Conservation (phyloP, 2,888 invertebrate species). For the Melinaea menophilus region DNA sequence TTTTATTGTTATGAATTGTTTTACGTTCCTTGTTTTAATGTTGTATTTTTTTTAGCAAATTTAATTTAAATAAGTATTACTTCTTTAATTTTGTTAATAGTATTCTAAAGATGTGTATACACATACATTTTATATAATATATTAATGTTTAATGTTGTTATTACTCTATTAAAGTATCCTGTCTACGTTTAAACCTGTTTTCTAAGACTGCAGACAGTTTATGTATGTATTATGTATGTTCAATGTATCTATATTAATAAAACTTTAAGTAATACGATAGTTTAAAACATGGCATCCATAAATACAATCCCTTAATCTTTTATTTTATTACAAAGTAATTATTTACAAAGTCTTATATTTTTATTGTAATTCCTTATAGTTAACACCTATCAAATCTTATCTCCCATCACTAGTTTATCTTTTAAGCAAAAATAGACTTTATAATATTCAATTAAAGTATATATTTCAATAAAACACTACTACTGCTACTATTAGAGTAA, state of each 20-base stretch:
- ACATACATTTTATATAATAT: too few species aligned
- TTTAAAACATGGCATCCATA: neutral
- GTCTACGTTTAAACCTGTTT: too few species aligned
- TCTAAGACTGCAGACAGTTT: too few species aligned
- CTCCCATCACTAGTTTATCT: conserved; percentile 12
- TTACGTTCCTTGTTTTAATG: conserved; percentile 35
- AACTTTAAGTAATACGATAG: neutral
- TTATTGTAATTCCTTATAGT: conserved; percentile 14
- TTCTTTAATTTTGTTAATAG: too few species aligned
- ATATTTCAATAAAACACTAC: conserved; percentile 3
- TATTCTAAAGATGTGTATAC: too few species aligned
- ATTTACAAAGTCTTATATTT: neutral
- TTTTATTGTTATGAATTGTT: conserved; percentile 74
- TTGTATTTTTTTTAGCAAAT: conserved; percentile 8
- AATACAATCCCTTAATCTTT: neutral
- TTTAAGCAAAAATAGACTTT: conserved; percentile 10
- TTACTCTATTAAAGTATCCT: too few species aligned
- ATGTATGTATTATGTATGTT: too few species aligned
- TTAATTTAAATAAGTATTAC: neutral
- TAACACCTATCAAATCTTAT: conserved; percentile 24
- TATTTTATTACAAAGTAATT: conserved; percentile 1
- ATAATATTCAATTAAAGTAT: neutral
- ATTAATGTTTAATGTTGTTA: too few species aligned
- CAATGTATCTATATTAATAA: too few species aligned
- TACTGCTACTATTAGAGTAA: conserved; percentile 34